Percentiles rank a stretch among this genome's conserved stretches.
These are phyloP conservation scores for Cerceris ruficornis DNA, from an alignment of 2,888 invertebrate genomes.

Conservation along the genomic window DNA sequence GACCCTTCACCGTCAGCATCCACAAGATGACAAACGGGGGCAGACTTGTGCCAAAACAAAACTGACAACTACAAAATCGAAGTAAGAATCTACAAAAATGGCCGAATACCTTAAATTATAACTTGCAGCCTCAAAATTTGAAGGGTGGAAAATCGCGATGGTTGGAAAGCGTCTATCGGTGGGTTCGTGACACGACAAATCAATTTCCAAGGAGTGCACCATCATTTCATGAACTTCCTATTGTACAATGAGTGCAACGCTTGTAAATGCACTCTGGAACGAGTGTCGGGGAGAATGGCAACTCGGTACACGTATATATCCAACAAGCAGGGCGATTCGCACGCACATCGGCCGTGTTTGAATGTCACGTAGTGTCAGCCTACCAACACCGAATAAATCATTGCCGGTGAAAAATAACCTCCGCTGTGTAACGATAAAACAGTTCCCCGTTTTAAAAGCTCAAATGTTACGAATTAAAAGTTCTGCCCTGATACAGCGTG, in stretches of 20 bases:
- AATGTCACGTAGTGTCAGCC: slow-evolving; percentile 26
- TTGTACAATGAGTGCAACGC: slow-evolving; percentile 35
- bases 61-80: too few relatives aligned
- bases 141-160: background rate
- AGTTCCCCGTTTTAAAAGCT: slow-evolving; percentile 18
- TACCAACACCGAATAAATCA: slow-evolving; percentile 53
- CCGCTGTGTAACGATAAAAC: slow-evolving; percentile 17
- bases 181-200: slow-evolving; percentile 37
- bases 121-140: too few relatives aligned
- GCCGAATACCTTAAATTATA: too few relatives aligned
- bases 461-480: slow-evolving; percentile 36
- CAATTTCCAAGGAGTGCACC: slow-evolving; percentile 41
- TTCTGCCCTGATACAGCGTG: slow-evolving; percentile 7
- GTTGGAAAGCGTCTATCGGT: background rate
- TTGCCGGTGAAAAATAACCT: slow-evolving; percentile 41
- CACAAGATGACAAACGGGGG: too few relatives aligned
- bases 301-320: slow-evolving; percentile 41
- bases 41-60: too few relatives aligned
- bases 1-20: too few relatives aligned
- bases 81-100: too few relatives aligned
- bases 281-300: slow-evolving; percentile 41
- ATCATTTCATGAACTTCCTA: slow-evolving; percentile 41
- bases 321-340: slow-evolving; percentile 32
- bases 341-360: slow-evolving; percentile 35
- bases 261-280: slow-evolving; percentile 56